Evolutionary conservation across 1,140 invertebrate species (phyloP), one percentile per base, ranked within the genome.

Genomic region (Diabrotica virgifera): DNA sequence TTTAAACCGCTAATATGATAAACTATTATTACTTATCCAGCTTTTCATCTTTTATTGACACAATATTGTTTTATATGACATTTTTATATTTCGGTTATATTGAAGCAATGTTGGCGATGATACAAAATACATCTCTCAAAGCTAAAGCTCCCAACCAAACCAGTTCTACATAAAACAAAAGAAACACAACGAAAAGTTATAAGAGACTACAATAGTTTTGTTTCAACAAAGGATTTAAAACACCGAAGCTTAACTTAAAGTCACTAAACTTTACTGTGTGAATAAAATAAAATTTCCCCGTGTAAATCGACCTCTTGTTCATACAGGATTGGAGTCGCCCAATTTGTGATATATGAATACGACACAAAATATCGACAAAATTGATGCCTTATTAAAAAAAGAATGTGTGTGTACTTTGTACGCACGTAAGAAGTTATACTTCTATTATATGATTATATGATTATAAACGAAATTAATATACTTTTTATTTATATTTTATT

Each of bases 251-350:
- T 52, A 60, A 35, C 37, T 52, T 37, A n/a, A 37, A 70, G 69
- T 68, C 69, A 66, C 62, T 70, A 70, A 70, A 70, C 69, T 70
- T 68, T 65, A 59, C 69, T 40, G 63, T 59, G 58, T 62, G 59
- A 40, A 65, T 46, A 62, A 70, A 68, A 70, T 69, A 72, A 72
- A 69, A 69, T 70, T 72, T 70, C 64, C 65, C 61, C 62, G 65
- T 69, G 71, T 69, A 72, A 72, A 70, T 72, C 69, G 69, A 72
- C 66, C 62, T 66, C 52, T 36, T 13, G 24, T 24, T 5, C 40
- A n/a, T 46, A 6, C 40, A 46, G 40, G 40, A 10, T 10, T 46
- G 40, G 24, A 24, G 24, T 24, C 24, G 24, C 24, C 24, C 24
- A 24, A 24, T 24, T 24, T 24, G 24, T 24, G 24, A 24, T 24